Evolutionary conservation across 2,888 invertebrate genomes (phyloP).

Genomic region (Drosophila mettleri): DNA sequence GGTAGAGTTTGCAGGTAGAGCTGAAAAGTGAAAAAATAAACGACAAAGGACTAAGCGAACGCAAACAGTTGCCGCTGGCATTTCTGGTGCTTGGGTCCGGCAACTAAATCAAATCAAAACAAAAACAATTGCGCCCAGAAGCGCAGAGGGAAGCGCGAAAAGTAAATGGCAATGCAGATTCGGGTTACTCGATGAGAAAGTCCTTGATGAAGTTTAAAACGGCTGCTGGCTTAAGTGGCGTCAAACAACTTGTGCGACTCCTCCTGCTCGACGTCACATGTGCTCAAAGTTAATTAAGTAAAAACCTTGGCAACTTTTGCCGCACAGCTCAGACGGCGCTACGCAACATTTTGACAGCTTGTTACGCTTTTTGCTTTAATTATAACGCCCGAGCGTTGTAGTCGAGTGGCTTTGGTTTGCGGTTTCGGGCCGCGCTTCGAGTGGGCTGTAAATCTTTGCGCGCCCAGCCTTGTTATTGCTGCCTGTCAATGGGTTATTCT

Average conservation of each 20-base stretch:
- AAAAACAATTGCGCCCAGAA: constrained; percentile 47
- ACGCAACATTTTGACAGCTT: constrained; percentile 66
- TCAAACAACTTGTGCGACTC: constrained; percentile 16
- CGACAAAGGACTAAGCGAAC: constrained; percentile 18
- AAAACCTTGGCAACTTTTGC: constrained; percentile 38
- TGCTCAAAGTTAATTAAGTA: constrained; percentile 69
- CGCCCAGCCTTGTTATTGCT: constrained; percentile 39
- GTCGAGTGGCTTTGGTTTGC: constrained; percentile 20
- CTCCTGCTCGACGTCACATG: constrained; percentile 16
- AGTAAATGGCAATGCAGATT: constrained; percentile 52
- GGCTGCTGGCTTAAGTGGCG: constrained; percentile 34
- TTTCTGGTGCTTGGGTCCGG: constrained; percentile 17
- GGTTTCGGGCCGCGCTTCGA: constrained; percentile 20
- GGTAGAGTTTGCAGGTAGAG: constrained; percentile 44
- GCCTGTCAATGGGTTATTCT: constrained; percentile 43
- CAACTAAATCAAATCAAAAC: constrained; percentile 71
- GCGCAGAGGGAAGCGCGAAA: neutral
- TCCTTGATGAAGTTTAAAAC: constrained; percentile 55
- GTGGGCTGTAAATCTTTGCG: constrained; percentile 27
- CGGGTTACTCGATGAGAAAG: constrained; percentile 15
- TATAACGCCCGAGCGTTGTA: constrained; percentile 40
- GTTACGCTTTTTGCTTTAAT: constrained; percentile 61
- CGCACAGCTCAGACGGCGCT: neutral
- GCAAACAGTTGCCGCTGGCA: constrained; percentile 48
- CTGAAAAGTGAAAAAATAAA: neutral